Conservation (phyloP, 1,140 invertebrate species). For the Schlechtendalia chinensis region DNA sequence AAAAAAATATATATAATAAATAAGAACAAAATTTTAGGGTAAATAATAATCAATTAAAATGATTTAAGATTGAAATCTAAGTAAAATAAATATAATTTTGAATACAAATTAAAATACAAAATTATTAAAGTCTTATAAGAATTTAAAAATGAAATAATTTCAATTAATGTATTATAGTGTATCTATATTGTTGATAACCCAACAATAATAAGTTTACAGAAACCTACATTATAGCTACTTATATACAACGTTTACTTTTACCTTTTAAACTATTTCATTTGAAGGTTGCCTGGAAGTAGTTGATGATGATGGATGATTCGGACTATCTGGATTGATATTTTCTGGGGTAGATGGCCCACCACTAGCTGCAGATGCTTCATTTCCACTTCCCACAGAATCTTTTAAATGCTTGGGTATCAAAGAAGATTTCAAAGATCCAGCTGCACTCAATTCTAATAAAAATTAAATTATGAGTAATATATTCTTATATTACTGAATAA, state of each 20-base stretch:
- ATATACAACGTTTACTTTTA: not conserved
- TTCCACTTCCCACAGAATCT: slow-evolving; percentile 44
- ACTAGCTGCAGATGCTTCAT: slow-evolving; percentile 48
- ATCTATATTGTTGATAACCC: not conserved
- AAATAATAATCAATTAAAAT: not conserved
- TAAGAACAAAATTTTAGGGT: not conserved
- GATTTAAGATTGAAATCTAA: not conserved
- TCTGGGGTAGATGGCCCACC: slow-evolving; percentile 44
- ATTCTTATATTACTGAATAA: not conserved
- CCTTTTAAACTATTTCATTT: slow-evolving; percentile 46
- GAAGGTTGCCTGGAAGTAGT: slow-evolving; percentile 47
- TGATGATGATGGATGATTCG: slow-evolving; percentile 35
- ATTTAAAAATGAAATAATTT: not conserved
- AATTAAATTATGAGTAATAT: not conserved
- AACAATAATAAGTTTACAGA: not conserved
- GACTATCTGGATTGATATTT: slow-evolving; percentile 45
- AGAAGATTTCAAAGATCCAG: slow-evolving; percentile 39
- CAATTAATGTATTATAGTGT: not conserved
- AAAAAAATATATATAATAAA: not conserved
- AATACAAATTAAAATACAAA: not conserved
- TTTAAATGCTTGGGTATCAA: slow-evolving; percentile 46
- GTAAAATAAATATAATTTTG: not conserved
- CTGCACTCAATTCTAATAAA: slow-evolving; percentile 38
- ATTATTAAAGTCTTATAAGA: not conserved
- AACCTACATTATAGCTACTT: not conserved